These are phyloP conservation scores for Serripes groenlandicus DNA, from an alignment of 2,888 invertebrate genomes.

Conservation along the genomic window DNA sequence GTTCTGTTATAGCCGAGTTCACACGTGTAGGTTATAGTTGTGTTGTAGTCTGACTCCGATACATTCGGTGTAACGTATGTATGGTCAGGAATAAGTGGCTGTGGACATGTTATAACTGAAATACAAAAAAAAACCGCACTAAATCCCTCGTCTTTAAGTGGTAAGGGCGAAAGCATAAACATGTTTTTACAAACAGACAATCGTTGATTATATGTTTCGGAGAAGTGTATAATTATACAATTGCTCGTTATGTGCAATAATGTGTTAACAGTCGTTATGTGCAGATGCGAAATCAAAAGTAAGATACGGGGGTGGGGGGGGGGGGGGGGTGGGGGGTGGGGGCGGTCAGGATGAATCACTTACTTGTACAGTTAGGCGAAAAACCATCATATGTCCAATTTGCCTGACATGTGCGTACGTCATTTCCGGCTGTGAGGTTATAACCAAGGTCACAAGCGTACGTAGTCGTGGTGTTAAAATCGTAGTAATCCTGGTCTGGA, in stretches of 20 bases:
- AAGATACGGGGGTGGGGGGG: too few relatives aligned
- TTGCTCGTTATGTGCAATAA: too few relatives aligned
- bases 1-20: constrained; percentile 61
- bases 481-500: constrained; percentile 23
- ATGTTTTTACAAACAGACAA: too few relatives aligned
- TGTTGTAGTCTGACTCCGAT: constrained; percentile 40
- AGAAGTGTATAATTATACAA: too few relatives aligned
- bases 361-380: constrained; percentile 57
- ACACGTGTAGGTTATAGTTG: constrained; percentile 51
- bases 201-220: too few relatives aligned
- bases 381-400: constrained; percentile 43
- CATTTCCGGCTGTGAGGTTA: constrained; percentile 55
- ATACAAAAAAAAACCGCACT: too few relatives aligned
- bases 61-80: constrained; percentile 27
- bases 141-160: too few relatives aligned
- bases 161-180: too few relatives aligned
- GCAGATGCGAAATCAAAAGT: too few relatives aligned
- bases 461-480: constrained; percentile 51
- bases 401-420: constrained; percentile 39
- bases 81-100: constrained; percentile 25
- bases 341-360: background rate
- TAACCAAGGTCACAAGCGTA: constrained; percentile 55
- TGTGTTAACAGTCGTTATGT: too few relatives aligned
- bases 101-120: constrained; percentile 56
- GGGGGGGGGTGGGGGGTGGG: too few relatives aligned